Evolutionary conservation across 2,113 vertebrate species (phyloP).

Genomic region (Menidia beryllina): DNA sequence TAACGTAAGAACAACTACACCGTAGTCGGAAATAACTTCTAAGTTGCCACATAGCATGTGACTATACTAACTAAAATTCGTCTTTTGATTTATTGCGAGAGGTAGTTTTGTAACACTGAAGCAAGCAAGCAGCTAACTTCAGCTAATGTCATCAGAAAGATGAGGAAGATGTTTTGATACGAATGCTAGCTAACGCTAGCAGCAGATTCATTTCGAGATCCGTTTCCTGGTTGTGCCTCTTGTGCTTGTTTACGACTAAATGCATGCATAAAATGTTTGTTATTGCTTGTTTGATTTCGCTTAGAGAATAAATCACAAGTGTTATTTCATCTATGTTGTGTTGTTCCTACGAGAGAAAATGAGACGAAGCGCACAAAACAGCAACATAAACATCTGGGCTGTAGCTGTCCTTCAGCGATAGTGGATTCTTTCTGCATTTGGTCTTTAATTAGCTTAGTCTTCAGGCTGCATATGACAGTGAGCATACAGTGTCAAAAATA

Average conservation of each 20-base stretch:
- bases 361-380: background rate
- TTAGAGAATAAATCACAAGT: background rate
- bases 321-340: background rate
- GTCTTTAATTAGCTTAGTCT: background rate
- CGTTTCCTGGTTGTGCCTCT: conserved; percentile 71
- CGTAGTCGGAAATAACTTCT: conserved; percentile 34
- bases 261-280: background rate
- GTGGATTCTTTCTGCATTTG: background rate
- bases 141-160: conserved; percentile 29
- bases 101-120: background rate
- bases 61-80: background rate
- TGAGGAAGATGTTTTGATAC: conserved; percentile 48
- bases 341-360: background rate
- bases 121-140: background rate
- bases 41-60: background rate
- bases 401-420: background rate
- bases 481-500: background rate
- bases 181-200: conserved; percentile 50
- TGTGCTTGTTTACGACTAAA: conserved; percentile 14
- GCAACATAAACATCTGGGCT: background rate
- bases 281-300: background rate
- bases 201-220: conserved; percentile 40
- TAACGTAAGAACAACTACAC: conserved; percentile 21
- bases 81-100: background rate
- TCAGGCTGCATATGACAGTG: background rate